Conservation (phyloP, 2,113 vertebrate species). For the Percina caprodes region DNA sequence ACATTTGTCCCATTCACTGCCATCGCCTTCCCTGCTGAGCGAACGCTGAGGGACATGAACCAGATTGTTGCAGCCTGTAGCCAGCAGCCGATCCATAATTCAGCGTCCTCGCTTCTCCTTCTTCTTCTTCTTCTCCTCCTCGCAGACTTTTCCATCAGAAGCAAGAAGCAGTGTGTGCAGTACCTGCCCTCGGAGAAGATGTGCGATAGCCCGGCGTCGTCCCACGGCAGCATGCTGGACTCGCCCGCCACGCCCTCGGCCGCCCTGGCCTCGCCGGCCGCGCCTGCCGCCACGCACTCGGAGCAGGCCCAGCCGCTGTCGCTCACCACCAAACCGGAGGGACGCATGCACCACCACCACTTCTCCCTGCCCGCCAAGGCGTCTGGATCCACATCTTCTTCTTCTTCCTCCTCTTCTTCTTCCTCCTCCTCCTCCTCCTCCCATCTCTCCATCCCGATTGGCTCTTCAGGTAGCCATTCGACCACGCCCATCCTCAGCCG, state of each 20-base stretch:
- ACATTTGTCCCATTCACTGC: neutral
- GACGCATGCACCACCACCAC: slow-evolving; percentile 87
- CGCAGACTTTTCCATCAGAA: slow-evolving; percentile 86
- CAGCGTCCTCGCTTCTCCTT: slow-evolving; percentile 27
- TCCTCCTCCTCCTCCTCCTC: slow-evolving; percentile 84
- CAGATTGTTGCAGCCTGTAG: slow-evolving; percentile 43
- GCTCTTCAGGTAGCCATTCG: slow-evolving; percentile 84
- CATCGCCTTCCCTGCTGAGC: slow-evolving; percentile 27
- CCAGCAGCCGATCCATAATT: slow-evolving; percentile 64
- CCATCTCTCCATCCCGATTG: slow-evolving; percentile 80
- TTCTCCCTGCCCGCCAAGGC: slow-evolving; percentile 83
- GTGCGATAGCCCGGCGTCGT: slow-evolving; percentile 92
- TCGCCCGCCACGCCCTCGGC: slow-evolving; percentile 94
- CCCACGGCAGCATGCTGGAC: slow-evolving; percentile 97
- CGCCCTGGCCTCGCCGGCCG: slow-evolving; percentile 90
- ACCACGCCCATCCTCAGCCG: slow-evolving; percentile 89
- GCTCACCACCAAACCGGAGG: slow-evolving; percentile 96
- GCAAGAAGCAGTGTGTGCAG: slow-evolving; percentile 93
- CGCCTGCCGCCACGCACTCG: slow-evolving; percentile 93
- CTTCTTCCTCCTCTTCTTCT: slow-evolving; percentile 78
- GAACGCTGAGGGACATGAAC: slow-evolving; percentile 64
- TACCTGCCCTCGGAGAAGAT: slow-evolving; percentile 93
- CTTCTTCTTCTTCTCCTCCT: neutral
- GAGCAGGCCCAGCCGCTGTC: slow-evolving; percentile 97
- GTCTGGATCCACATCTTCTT: slow-evolving; percentile 77